Conservation (phyloP, 2,797 vertebrate genomes). For the Enteromius afrohamiltoni region DNA sequence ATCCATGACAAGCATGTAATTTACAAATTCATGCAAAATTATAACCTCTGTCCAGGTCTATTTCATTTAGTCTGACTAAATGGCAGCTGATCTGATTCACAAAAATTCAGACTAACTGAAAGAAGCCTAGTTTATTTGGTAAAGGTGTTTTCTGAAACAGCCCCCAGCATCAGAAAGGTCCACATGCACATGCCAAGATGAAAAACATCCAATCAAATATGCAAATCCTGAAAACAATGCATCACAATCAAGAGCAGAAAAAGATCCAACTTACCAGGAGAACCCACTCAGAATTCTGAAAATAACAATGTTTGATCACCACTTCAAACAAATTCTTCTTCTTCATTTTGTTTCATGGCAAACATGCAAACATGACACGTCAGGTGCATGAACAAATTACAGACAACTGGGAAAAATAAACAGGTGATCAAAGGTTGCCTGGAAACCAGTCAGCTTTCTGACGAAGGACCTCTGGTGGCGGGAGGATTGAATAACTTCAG, state of each 20-base stretch:
- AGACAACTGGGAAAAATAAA: background rate
- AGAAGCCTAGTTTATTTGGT: too few relatives aligned
- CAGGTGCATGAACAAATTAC: background rate
- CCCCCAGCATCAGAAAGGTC: background rate
- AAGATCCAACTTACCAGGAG: background rate
- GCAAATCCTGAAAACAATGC: background rate
- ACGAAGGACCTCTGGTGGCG: slow-evolving; percentile 3
- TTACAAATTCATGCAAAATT: background rate
- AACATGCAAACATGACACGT: too few relatives aligned
- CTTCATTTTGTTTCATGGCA: too few relatives aligned
- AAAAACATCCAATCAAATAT: background rate
- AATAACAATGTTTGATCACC: background rate
- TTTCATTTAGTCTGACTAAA: too few relatives aligned
- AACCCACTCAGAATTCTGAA: background rate
- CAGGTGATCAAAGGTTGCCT: background rate
- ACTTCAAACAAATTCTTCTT: background rate
- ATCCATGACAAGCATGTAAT: background rate
- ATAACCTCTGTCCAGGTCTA: background rate
- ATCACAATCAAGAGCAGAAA: background rate
- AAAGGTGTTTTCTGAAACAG: too few relatives aligned
- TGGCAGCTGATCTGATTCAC: too few relatives aligned
- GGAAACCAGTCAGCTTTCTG: background rate
- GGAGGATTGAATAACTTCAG: background rate
- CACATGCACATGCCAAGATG: background rate
- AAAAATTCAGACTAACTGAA: too few relatives aligned